Base-by-base conservation (phyloP, 2,113 vertebrate species). In the Poecilia latipinna region DNA sequence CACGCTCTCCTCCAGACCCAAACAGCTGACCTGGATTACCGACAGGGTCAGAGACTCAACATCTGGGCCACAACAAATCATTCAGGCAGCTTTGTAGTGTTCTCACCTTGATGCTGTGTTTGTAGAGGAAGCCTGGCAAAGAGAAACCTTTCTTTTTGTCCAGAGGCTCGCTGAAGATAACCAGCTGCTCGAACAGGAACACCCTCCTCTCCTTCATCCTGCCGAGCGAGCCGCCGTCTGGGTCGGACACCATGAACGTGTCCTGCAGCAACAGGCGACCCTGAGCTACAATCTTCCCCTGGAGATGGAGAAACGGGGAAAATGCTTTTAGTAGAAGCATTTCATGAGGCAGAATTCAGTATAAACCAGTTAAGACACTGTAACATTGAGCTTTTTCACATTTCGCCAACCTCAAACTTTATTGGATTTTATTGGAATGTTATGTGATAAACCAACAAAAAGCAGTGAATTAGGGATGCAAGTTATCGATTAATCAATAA, bases 251-350 rank as follows among this genome's bases (percentile, higher is more conserved):
- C 95, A 97, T 90, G 92, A 99, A 99, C 0, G 97, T 98, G 92
- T 99, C 98, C 90, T 99, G 98, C 44, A 99, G 93, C 77, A 99
- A 91, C 51, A 99, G 96, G 83, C 97, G 97, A 57, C 98, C 98
- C 94, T 98, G 98, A 91, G 97, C 97, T 74, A 98, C 96, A 42
- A 99, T 98, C 95, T 99, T 99, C 80, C 97, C 98, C 97, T 99
- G 87, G 12, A 70, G 12, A 74, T 3, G 19, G 22, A 51, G 29
- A 28, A n/a, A 26, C 4, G 12, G 29, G 61, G 22, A 28, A 8
- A 42, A 5, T 12, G 29, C 26, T 28, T 44, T 67, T 26, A 57
- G 3, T 29, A 2, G 4, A 31, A 22, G 2, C 66, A 31, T 33
- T 54, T 32, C 8, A 32, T 3, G 3, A 13, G 0, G 1, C 22